Percentiles rank a stretch among this genome's conserved stretches.
Conservation (phyloP, 1,140 invertebrate species). For the Saxidomus purpurata region DNA sequence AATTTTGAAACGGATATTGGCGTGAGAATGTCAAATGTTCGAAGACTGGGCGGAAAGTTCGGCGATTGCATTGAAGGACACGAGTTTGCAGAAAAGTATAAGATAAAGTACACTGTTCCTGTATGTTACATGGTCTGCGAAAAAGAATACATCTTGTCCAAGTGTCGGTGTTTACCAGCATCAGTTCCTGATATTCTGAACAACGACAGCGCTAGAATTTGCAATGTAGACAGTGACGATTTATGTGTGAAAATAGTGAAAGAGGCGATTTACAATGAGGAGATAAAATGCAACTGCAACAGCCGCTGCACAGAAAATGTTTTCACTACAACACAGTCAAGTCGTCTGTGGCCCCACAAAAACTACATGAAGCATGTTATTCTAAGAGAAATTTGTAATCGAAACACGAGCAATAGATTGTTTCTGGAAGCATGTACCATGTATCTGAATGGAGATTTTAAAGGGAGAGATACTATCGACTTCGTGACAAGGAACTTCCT, state of each 20-base stretch:
- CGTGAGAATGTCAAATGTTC: background rate
- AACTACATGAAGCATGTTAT: background rate
- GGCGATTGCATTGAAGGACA: constrained; percentile 16
- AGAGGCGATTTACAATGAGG: background rate
- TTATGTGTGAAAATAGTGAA: background rate
- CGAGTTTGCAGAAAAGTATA: background rate
- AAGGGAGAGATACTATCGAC: background rate
- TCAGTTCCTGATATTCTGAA: background rate
- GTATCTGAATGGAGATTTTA: background rate
- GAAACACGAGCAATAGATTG: background rate
- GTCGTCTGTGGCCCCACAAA: background rate
- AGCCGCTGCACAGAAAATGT: constrained; percentile 8
- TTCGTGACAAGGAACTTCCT: constrained; percentile 1
- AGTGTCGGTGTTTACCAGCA: background rate
- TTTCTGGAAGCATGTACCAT: background rate
- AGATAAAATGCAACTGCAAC: background rate
- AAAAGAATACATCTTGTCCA: background rate
- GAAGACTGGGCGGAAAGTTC: background rate
- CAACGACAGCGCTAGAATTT: background rate
- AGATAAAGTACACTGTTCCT: constrained; percentile 3
- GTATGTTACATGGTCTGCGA: constrained; percentile 3
- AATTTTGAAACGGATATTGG: background rate
- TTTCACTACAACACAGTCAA: background rate
- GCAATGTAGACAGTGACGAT: background rate
- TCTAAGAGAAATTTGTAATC: background rate